Evolutionary conservation across 2,888 invertebrate genomes (phyloP).

Genomic region (Metopia argyrocephala): DNA sequence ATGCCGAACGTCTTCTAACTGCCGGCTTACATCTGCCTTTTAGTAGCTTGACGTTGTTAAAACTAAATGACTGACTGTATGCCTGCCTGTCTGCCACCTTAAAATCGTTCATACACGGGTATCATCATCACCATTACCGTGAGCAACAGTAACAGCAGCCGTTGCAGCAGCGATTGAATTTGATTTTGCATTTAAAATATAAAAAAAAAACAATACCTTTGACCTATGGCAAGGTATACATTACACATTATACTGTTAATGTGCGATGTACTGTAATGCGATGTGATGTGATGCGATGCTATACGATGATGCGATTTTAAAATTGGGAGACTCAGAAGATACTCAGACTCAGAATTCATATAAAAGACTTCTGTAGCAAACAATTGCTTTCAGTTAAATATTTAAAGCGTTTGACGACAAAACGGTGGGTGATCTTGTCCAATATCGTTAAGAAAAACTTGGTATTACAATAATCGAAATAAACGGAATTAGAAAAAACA

Average conservation of each 20-base stretch:
- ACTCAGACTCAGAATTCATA: constrained; percentile 65
- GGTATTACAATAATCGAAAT: neutral
- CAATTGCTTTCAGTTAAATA: constrained; percentile 68
- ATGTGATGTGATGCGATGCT: no score
- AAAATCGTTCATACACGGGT: neutral
- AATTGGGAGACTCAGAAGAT: constrained; percentile 48
- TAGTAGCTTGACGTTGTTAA: neutral
- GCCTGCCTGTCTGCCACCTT: neutral
- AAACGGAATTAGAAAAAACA: neutral
- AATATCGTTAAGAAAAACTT: constrained; percentile 17
- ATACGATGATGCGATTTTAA: constrained; percentile 55
- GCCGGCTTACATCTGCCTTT: neutral
- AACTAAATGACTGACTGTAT: constrained; percentile 18
- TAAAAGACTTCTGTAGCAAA: constrained; percentile 69
- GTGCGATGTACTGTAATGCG: constrained; percentile 30
- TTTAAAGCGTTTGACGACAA: constrained; percentile 66
- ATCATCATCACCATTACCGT: constrained; percentile 22
- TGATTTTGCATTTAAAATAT: constrained; percentile 46
- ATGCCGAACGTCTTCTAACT: neutral
- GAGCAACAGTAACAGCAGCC: constrained; percentile 32
- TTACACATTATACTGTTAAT: no score
- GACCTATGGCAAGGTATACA: constrained; percentile 67
- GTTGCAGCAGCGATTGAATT: constrained; percentile 30
- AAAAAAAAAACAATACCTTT: constrained; percentile 66
- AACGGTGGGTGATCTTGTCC: constrained; percentile 48